Conservation (phyloP, 2,888 invertebrate species). For the Piscicola geometra region DNA sequence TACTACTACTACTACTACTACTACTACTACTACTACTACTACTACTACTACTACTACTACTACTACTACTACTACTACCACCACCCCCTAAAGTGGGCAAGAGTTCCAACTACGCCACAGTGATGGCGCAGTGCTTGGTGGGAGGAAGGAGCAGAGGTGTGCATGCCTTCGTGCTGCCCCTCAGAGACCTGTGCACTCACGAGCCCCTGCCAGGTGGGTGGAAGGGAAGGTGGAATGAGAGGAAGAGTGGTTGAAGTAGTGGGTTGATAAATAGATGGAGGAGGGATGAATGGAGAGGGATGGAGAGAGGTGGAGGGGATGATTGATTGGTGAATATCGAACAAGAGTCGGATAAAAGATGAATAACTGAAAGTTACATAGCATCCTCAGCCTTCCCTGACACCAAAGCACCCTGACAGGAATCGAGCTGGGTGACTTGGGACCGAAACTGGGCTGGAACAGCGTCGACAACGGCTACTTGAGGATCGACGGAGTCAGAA, state of each 20-base stretch:
- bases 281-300: no score
- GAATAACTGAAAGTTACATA: no score
- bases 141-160: conserved; percentile 78
- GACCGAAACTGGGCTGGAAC: conserved; percentile 86
- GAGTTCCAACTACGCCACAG: conserved; percentile 83
- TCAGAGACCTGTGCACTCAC: conserved; percentile 81
- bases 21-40: no score
- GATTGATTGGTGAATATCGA: no score
- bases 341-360: no score
- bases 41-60: no score
- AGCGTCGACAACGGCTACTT: conserved; percentile 87
- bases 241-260: not conserved
- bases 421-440: conserved; percentile 88
- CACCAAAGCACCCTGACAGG: conserved; percentile 61
- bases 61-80: no score
- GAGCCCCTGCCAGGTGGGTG: conserved; percentile 65
- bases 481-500: conserved; percentile 77
- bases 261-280: no score
- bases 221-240: not conserved
- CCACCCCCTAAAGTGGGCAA: conserved; percentile 78
- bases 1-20: no score
- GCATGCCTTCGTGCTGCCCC: conserved; percentile 86
- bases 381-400: no score
- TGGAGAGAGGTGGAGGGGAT: no score
- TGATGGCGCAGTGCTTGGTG: conserved; percentile 83